A percentile compares a stretch with the other conserved stretches of the same genome.
Evolutionary conservation across 1,140 invertebrate genomes (phyloP).

Genomic region (Probaryconus sp.): DNA sequence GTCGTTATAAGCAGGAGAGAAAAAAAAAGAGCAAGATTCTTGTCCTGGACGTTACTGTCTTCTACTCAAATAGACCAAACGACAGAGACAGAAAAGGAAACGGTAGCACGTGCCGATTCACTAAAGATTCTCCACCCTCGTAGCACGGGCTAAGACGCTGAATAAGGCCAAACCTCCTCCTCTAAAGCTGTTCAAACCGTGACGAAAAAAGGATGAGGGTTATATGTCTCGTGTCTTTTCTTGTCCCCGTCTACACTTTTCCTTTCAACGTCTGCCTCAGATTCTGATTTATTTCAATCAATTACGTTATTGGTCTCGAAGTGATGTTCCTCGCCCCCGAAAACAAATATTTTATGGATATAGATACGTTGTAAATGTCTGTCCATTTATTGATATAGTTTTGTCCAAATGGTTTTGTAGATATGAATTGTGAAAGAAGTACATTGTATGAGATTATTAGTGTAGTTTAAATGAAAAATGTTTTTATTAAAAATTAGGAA

Average conservation of each 20-base stretch:
- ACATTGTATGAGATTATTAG: no score
- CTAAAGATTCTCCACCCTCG: slow-evolving; percentile 70
- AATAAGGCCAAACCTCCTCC: slow-evolving; percentile 66
- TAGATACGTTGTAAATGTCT: slow-evolving; percentile 38
- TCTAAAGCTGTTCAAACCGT: slow-evolving; percentile 68
- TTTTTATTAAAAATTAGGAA: no score
- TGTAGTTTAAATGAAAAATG: no score
- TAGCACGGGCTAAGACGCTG: slow-evolving; percentile 69
- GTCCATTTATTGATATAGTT: slow-evolving; percentile 37
- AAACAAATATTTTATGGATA: slow-evolving; percentile 37
- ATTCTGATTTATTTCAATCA: slow-evolving; percentile 57
- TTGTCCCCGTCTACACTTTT: slow-evolving; percentile 55
- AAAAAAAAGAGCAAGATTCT: slow-evolving; percentile 55
- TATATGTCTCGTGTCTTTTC: slow-evolving; percentile 57
- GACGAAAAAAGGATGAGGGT: slow-evolving; percentile 63
- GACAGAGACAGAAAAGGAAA: slow-evolving; percentile 42
- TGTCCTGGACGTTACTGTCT: slow-evolving; percentile 52
- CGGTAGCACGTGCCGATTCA: slow-evolving; percentile 74
- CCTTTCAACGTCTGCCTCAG: slow-evolving; percentile 40
- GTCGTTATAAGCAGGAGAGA: slow-evolving; percentile 3
- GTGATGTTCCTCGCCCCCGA: slow-evolving; percentile 16
- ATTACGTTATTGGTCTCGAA: slow-evolving; percentile 40
- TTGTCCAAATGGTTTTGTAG: slow-evolving; percentile 14
- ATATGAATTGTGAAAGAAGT: no score
- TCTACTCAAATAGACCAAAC: slow-evolving; percentile 38